phyloP scores from a whole-genome alignment of 2,797 vertebrate species.

The Threskiornis aethiopicus region DNA sequence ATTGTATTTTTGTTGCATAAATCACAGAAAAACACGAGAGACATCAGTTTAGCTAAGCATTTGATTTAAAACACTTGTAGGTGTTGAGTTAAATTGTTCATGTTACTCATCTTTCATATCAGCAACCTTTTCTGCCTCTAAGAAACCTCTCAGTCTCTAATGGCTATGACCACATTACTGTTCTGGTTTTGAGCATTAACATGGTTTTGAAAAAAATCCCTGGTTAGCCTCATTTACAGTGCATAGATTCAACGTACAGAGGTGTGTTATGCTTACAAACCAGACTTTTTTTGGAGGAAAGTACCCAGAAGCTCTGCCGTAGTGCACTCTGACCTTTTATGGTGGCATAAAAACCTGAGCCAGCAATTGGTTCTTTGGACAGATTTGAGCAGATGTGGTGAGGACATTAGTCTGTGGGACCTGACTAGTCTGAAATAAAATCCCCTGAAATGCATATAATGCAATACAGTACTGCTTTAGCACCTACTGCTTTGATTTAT shows the following conservation, averaged over 20 bases:
- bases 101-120: background rate
- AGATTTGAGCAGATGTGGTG: background rate
- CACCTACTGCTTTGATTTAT: background rate
- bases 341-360: background rate
- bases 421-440: background rate
- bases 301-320: background rate
- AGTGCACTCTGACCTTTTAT: background rate
- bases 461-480: background rate
- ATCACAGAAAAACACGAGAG: background rate
- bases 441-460: background rate
- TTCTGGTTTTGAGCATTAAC: background rate
- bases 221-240: background rate
- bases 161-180: background rate
- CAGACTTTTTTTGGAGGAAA: background rate
- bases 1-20: background rate
- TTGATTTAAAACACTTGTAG: background rate
- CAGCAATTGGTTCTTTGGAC: background rate
- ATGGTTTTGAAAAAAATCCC: background rate
- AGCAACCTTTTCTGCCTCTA: background rate
- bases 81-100: background rate
- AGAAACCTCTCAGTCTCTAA: background rate
- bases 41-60: background rate
- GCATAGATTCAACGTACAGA: background rate
- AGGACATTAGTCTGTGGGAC: background rate
- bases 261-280: background rate